Conservation (phyloP, 2,113 vertebrate species). For the Sander lucioperca region DNA sequence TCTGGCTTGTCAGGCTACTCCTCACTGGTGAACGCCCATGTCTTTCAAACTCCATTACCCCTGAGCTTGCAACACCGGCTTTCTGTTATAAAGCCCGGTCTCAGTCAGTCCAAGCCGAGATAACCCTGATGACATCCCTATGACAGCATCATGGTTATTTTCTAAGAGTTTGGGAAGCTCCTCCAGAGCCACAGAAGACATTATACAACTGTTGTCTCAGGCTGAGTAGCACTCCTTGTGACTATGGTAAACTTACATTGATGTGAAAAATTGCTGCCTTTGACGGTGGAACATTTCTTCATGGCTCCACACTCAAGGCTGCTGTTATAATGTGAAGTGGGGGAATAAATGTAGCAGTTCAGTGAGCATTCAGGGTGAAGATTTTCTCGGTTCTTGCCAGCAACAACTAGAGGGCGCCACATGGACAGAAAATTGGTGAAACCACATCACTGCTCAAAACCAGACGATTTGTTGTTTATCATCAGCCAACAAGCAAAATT, state of each 20-base stretch:
- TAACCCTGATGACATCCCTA: neutral
- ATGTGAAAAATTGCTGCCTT: neutral
- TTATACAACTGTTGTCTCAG: neutral
- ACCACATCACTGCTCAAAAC: slow-evolving; percentile 11
- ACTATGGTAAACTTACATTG: neutral
- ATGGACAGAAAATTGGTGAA: slow-evolving; percentile 27
- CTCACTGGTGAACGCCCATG: neutral
- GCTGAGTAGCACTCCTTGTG: neutral
- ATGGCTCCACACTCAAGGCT: neutral
- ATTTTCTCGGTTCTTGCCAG: neutral
- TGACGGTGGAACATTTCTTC: neutral
- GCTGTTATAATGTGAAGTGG: neutral
- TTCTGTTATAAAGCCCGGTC: neutral
- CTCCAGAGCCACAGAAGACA: neutral
- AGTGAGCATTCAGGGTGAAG: neutral
- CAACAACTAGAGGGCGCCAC: slow-evolving; percentile 55
- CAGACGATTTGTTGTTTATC: slow-evolving; percentile 11
- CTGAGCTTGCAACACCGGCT: neutral
- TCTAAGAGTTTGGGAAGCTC: neutral
- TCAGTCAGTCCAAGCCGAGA: neutral
- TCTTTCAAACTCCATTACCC: neutral
- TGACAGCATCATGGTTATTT: neutral
- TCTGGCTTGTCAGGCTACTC: no score
- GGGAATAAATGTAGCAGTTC: neutral
- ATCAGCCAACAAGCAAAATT: slow-evolving; percentile 26